Evolutionary conservation across 2,888 invertebrate genomes (phyloP), one percentile per base, ranked within the genome.

Genomic region (Dryococelus australis): DNA sequence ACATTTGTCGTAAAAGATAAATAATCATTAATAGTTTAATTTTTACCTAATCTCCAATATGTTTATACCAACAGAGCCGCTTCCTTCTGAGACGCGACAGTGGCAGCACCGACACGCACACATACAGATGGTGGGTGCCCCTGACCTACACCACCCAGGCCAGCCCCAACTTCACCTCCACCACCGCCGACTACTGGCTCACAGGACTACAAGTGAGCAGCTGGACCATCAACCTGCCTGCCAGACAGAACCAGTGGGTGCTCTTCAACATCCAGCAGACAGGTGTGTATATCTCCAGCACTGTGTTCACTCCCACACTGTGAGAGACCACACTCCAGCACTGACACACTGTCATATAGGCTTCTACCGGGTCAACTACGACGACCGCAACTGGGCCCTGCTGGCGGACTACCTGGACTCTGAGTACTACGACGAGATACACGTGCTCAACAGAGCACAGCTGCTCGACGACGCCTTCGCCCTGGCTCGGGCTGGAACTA

Each of bases 111-210:
- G 90, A 88, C 26, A 90, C 93, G 12, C 90, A 90, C 88, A 88
- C 88, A n/a, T 90, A 90, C 87, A 88, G 88, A 26, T 97, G 97
- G 97, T 97, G 97, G 96, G 95, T 97, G 86, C 97, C 97, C 0
- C 93, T 97, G 0, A 96, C 97, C 0, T 96, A 95, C 90, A 96
- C 96, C 0, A 95, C 95, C 0, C 94, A 94, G 35, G 94, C 94
- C 87, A 92, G 94, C 43, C 91, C 91, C 90, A 93, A 96, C 91
- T 97, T 97, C 90, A 92, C 93, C 27, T 94, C 94, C n/a, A 96
- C 96, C 0, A 93, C 93, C 81, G 96, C 96, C 0, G 93, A 94
- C 65, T 91, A 95, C 0, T 97, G 97, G 97, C 93, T 97, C 91
- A 94, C 94, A 87, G 88, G 88, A 9, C 86, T 90, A 43, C 87